A percentile compares a stretch with the other conserved stretches of the same genome.
phyloP scores from a whole-genome alignment of 2,113 vertebrate genomes.

The Lagenorhynchus albirostris region DNA sequence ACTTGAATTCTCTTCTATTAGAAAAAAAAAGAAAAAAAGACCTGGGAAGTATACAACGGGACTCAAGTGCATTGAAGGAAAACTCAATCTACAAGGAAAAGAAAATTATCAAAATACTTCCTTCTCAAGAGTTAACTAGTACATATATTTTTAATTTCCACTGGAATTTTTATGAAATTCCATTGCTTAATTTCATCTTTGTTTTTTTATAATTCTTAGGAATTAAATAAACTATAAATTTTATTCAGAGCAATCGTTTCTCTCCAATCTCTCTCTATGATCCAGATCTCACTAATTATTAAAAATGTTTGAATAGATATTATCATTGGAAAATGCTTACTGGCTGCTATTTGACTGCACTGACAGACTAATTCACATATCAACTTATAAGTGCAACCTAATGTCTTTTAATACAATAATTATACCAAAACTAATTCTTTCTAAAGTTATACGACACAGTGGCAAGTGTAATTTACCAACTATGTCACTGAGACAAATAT shows the following conservation, averaged over 20 bases:
- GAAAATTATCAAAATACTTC: not conserved
- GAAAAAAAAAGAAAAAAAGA: not conserved
- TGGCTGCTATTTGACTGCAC: not conserved
- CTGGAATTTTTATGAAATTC: not conserved
- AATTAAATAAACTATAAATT: constrained; percentile 10
- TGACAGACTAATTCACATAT: not conserved
- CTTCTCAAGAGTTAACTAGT: constrained; percentile 24
- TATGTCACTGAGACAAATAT: not conserved
- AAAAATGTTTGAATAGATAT: not conserved
- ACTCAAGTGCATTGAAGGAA: not conserved
- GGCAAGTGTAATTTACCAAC: constrained; percentile 9
- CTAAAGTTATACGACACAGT: not conserved
- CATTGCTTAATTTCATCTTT: not conserved
- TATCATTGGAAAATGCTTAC: not conserved
- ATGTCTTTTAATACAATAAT: constrained; percentile 2
- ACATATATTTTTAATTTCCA: constrained; percentile 28
- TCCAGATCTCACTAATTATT: not conserved
- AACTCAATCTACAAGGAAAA: not conserved
- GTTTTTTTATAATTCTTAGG: not conserved
- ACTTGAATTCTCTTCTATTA: not conserved
- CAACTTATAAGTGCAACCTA: not conserved
- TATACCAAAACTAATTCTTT: constrained; percentile 12
- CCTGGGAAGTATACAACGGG: not conserved
- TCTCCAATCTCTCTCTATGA: not conserved
- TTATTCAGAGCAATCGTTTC: constrained; percentile 16